phyloP scores from a whole-genome alignment of 2,888 invertebrate species.

The Acrobasis consociella region DNA sequence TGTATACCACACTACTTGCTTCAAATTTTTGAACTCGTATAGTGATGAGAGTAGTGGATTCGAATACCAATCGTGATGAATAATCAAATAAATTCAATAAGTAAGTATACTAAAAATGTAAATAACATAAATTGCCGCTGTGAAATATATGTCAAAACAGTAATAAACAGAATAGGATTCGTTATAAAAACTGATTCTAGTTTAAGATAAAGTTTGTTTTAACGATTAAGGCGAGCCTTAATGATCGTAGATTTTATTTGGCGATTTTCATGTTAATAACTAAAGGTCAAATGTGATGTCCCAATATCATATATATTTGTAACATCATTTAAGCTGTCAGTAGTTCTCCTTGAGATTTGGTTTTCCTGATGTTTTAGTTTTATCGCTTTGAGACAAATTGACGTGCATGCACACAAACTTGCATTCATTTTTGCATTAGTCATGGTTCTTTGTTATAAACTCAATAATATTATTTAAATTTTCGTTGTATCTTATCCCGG shows the following conservation, averaged over 20 bases:
- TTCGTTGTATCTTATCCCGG: conserved; percentile 1
- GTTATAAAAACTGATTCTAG: not conserved
- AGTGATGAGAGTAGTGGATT: no score
- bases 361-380: conserved; percentile 1
- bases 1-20: no score
- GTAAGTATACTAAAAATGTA: not conserved
- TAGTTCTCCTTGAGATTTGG: conserved; percentile 11
- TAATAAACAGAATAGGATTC: not conserved
- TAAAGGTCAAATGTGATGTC: conserved; percentile 15
- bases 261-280: conserved; percentile 2
- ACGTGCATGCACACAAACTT: not conserved
- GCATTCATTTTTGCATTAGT: conserved; percentile 16
- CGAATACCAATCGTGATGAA: no score
- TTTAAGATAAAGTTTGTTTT: not conserved
- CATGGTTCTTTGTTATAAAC: not conserved
- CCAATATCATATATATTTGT: not conserved
- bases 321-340: not conserved
- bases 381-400: not conserved
- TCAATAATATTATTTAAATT: not conserved
- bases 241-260: not conserved
- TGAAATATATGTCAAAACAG: not conserved
- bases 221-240: not conserved
- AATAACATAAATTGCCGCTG: not conserved
- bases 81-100: no score
- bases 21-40: no score